Conservation (phyloP, 2,888 invertebrate genomes). For the Trachelus iudaicus region DNA sequence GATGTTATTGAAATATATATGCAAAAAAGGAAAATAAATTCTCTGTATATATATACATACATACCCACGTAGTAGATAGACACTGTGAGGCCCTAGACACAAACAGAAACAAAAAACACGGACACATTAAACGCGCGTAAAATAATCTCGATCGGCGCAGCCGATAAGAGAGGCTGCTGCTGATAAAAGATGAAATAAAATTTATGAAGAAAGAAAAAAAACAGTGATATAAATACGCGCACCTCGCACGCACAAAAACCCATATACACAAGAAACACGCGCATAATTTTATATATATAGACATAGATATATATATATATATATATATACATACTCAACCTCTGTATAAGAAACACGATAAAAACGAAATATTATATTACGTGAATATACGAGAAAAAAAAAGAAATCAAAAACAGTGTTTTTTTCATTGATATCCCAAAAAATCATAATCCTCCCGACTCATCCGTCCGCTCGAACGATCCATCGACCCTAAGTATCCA, state of each 20-base stretch:
- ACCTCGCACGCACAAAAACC: neutral
- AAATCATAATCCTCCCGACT: neutral
- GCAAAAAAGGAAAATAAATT: conserved; percentile 37
- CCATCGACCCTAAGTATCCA: no score
- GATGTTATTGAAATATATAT: conserved; percentile 61
- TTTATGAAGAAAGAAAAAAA: conserved; percentile 1
- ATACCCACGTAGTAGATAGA: conserved; percentile 12
- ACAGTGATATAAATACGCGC: conserved; percentile 32
- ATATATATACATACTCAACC: conserved; percentile 48
- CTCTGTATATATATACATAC: conserved; percentile 58
- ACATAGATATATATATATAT: conserved; percentile 35
- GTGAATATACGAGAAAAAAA: conserved; percentile 19
- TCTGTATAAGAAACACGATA: conserved; percentile 59
- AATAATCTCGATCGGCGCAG: conserved; percentile 9
- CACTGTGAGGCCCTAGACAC: conserved; percentile 14
- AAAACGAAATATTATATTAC: conserved; percentile 55
- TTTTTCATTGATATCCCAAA: neutral
- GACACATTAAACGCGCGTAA: conserved; percentile 8
- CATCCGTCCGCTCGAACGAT: neutral
- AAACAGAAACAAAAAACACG: conserved; percentile 28
- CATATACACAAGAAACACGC: conserved; percentile 1
- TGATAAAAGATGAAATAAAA: conserved; percentile 24
- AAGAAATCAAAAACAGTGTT: neutral
- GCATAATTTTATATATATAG: conserved; percentile 19
- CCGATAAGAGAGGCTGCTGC: conserved; percentile 40